Evolutionary conservation across 1,140 invertebrate genomes (phyloP).

Genomic region (Megalonaias nervosa): DNA sequence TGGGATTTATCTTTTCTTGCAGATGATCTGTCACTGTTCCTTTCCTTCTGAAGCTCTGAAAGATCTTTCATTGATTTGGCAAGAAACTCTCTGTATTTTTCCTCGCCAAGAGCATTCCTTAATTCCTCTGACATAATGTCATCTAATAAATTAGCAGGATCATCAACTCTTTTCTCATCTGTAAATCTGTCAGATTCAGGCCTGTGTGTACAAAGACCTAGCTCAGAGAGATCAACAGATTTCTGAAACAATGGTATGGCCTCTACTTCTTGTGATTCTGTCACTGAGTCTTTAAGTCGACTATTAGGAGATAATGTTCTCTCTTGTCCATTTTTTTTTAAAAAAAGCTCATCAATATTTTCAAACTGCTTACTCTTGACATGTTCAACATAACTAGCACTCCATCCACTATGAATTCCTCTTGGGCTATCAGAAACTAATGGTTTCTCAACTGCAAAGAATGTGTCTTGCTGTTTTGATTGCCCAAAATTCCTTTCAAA

Average conservation of each 20-base stretch:
- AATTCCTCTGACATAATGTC: slow-evolving; percentile 39
- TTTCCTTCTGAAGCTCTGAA: slow-evolving; percentile 37
- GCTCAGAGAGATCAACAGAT: slow-evolving; percentile 22
- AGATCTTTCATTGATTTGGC: slow-evolving; percentile 48
- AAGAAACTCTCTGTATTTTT: slow-evolving; percentile 50
- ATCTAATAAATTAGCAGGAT: slow-evolving; percentile 34
- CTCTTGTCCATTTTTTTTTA: no score
- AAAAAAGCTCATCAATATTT: no score
- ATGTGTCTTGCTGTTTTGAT: no score
- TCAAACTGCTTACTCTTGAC: no score
- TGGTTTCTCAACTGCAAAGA: no score
- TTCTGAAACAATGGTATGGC: slow-evolving; percentile 22
- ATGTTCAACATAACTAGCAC: no score
- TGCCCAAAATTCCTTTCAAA: no score
- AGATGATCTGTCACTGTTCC: slow-evolving; percentile 30
- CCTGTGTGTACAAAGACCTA: slow-evolving; percentile 51
- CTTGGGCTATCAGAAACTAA: no score
- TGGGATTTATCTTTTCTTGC: slow-evolving; percentile 28
- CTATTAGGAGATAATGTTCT: no score
- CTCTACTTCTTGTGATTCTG: slow-evolving; percentile 26
- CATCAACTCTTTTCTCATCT: slow-evolving; percentile 7
- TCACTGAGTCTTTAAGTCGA: neutral
- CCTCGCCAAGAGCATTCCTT: slow-evolving; percentile 43
- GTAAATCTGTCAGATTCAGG: slow-evolving; percentile 26
- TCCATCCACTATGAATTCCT: no score